Percentiles rank a stretch among this genome's conserved stretches.
Evolutionary conservation across 1,140 invertebrate species (phyloP).

Genomic region (Drosophila persimilis): DNA sequence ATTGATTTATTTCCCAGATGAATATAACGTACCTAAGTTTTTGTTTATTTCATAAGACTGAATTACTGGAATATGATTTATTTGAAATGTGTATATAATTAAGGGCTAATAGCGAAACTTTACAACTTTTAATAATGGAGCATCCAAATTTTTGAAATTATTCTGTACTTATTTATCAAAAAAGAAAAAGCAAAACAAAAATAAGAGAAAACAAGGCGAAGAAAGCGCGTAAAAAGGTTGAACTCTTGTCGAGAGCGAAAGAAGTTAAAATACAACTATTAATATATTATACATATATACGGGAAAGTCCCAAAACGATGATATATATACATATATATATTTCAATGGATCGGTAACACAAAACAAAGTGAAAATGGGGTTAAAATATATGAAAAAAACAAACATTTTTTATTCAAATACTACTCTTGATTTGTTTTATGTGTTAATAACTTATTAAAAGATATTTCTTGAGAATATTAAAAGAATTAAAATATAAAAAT

Average conservation of each 20-base stretch:
- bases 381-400: constrained; percentile 69
- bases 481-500: constrained; percentile 61
- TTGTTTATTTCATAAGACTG: constrained; percentile 82
- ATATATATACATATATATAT: constrained; percentile 64
- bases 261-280: constrained; percentile 62
- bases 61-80: constrained; percentile 79
- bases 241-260: constrained; percentile 21
- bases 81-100: constrained; percentile 57
- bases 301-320: constrained; percentile 39
- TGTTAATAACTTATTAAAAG: constrained; percentile 81
- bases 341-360: constrained; percentile 75
- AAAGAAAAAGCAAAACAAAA: constrained; percentile 29
- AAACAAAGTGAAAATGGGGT: constrained; percentile 60
- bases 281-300: constrained; percentile 48
- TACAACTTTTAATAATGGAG: constrained; percentile 76
- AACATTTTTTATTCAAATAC: constrained; percentile 80
- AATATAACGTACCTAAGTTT: constrained; percentile 77
- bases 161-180: constrained; percentile 70
- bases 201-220: constrained; percentile 14
- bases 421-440: constrained; percentile 80
- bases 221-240: constrained; percentile 22
- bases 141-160: constrained; percentile 77
- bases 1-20: constrained; percentile 57
- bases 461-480: constrained; percentile 80
- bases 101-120: constrained; percentile 61